These are phyloP conservation scores for Chelonus formosanus DNA, from an alignment of 2,888 invertebrate genomes.

Conservation along the genomic window DNA sequence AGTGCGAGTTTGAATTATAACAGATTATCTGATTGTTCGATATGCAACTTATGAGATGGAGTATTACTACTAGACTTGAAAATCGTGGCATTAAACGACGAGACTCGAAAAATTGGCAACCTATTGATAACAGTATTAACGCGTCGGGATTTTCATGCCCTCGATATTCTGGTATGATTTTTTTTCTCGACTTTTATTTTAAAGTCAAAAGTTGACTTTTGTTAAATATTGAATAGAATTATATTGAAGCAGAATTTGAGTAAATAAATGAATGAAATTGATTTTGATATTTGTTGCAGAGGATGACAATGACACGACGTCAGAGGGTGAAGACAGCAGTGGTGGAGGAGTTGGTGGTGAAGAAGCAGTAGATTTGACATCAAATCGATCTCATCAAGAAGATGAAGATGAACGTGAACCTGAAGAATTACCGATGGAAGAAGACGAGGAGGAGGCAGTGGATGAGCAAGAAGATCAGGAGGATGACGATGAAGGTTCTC, in stretches of 20 bases:
- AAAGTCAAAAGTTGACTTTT: not conserved
- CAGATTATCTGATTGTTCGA: not conserved
- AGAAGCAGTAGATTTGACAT: constrained; percentile 65
- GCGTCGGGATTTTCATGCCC: constrained; percentile 34
- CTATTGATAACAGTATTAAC: constrained; percentile 37
- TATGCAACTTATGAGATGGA: constrained; percentile 62
- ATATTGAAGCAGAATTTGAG: not conserved
- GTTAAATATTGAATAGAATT: not conserved
- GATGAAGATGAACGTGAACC: constrained; percentile 78
- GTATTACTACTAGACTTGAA: constrained; percentile 58
- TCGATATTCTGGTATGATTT: constrained; percentile 47
- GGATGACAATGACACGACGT: constrained; percentile 74
- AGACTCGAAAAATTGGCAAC: constrained; percentile 48
- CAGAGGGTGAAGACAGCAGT: constrained; percentile 70
- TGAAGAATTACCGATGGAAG: constrained; percentile 66
- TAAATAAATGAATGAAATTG: too few species aligned
- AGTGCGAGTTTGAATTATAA: constrained; percentile 26
- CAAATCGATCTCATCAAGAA: constrained; percentile 76
- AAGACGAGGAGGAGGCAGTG: constrained; percentile 63
- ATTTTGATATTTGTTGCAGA: constrained; percentile 68
- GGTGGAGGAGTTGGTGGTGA: constrained; percentile 52
- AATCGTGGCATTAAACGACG: constrained; percentile 50
- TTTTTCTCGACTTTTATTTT: constrained; percentile 21
- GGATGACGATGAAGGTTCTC: constrained; percentile 71
- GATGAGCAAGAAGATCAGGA: constrained; percentile 62